These are phyloP conservation scores for Rhynchopsitta pachyrhyncha DNA, from an alignment of 2,113 vertebrate genomes.

Conservation along the genomic window DNA sequence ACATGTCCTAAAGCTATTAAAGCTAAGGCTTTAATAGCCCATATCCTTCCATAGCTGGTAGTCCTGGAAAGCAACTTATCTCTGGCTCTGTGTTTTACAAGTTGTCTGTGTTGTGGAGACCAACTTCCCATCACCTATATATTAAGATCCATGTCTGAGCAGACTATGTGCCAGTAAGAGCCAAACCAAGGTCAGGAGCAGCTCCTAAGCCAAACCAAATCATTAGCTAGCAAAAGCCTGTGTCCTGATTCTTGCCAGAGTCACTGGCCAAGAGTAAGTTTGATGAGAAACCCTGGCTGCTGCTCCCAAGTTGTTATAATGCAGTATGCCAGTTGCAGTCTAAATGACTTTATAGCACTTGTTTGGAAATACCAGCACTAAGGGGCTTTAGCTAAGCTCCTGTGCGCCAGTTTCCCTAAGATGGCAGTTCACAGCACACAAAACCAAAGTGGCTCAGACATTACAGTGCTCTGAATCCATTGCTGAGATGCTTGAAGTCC, in stretches of 20 bases:
- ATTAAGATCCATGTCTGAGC: neutral
- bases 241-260: neutral
- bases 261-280: neutral
- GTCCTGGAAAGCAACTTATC: neutral
- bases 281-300: slow-evolving; percentile 47
- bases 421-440: neutral
- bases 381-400: slow-evolving; percentile 31
- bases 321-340: neutral
- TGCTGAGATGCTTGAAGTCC: neutral
- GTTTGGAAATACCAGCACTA: slow-evolving; percentile 2
- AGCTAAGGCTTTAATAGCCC: neutral
- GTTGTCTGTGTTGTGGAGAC: neutral
- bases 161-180: neutral
- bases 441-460: neutral
- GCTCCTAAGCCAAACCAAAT: slow-evolving; percentile 13
- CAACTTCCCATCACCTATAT: neutral
- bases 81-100: neutral
- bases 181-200: neutral
- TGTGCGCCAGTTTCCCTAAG: neutral
- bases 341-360: slow-evolving; percentile 19
- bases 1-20: neutral
- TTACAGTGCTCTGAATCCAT: neutral
- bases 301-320: neutral
- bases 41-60: neutral
- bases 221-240: neutral